Percentiles rank a stretch among this genome's conserved stretches.
phyloP scores from a whole-genome alignment of 2,797 vertebrate genomes.

The Odontamblyopus lacepedii region DNA sequence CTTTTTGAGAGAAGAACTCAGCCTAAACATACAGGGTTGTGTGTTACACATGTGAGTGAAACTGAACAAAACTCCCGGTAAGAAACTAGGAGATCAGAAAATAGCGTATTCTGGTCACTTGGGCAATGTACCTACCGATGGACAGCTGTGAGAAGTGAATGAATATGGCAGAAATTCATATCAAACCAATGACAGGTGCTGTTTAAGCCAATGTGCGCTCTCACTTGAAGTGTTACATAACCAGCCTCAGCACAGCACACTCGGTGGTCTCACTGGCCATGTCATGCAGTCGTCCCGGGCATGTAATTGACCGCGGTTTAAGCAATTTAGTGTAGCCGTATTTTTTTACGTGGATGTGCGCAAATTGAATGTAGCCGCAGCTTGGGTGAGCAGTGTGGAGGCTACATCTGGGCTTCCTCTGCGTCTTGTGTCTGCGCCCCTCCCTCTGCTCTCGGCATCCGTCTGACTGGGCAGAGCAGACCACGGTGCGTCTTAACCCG shows the following conservation, averaged over 20 bases:
- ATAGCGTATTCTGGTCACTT: background rate
- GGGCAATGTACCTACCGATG: background rate
- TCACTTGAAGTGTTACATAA: constrained; percentile 3
- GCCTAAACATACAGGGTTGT: too few relatives aligned
- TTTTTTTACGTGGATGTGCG: background rate
- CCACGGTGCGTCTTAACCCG: constrained; percentile 40
- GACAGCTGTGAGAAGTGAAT: background rate
- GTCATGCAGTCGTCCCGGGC: background rate
- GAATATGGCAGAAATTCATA: background rate
- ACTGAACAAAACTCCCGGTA: too few relatives aligned
- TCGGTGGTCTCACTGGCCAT: background rate
- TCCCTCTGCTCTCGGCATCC: constrained; percentile 47
- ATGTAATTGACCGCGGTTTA: too few relatives aligned
- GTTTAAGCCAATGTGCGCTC: background rate
- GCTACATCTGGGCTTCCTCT: constrained; percentile 35
- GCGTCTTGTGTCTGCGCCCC: constrained; percentile 44
- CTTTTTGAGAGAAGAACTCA: too few relatives aligned
- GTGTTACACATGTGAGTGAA: too few relatives aligned
- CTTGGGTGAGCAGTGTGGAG: constrained; percentile 28
- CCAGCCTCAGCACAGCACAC: background rate
- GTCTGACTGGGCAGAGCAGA: constrained; percentile 25
- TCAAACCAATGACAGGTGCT: background rate
- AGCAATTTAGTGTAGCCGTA: background rate
- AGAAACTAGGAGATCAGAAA: too few relatives aligned
- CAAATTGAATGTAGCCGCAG: constrained; percentile 44